These are phyloP conservation scores for Melipona bicolor DNA, from an alignment of 2,888 invertebrate genomes.

Conservation along the genomic window DNA sequence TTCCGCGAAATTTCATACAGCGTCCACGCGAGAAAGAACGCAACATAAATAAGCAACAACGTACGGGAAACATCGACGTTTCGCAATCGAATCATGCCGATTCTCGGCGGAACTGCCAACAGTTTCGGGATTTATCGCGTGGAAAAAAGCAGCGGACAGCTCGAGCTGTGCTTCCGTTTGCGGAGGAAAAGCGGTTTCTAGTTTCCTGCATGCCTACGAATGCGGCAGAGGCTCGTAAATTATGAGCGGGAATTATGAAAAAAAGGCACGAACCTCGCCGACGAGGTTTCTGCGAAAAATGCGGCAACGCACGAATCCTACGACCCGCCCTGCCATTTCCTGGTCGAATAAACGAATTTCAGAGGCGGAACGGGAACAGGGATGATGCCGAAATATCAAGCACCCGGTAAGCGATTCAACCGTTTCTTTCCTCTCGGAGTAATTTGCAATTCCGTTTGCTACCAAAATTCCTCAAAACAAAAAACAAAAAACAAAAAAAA, in stretches of 20 bases:
- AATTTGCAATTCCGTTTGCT: not conserved
- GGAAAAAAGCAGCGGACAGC: slow-evolving; percentile 52
- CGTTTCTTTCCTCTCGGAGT: not conserved
- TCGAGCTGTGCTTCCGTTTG: slow-evolving; percentile 31
- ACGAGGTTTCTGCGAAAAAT: slow-evolving; percentile 35
- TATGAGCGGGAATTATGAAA: slow-evolving; percentile 62
- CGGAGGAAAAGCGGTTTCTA: slow-evolving; percentile 50
- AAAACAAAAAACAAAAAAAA: too few species aligned
- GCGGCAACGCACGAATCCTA: slow-evolving; percentile 14
- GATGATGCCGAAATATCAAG: not conserved
- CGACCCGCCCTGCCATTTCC: slow-evolving; percentile 6
- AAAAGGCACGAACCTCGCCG: slow-evolving; percentile 50
- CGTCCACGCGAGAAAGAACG: not conserved
- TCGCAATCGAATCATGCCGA: slow-evolving; percentile 23
- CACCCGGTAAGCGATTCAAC: not conserved
- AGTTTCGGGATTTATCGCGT: slow-evolving; percentile 44
- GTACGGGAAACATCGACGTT: not conserved
- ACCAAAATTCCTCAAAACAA: too few species aligned
- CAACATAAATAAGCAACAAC: not conserved
- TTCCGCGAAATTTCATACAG: not conserved
- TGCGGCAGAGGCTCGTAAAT: slow-evolving; percentile 58
- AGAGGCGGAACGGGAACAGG: not conserved
- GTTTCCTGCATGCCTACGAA: slow-evolving; percentile 38
- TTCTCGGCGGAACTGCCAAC: slow-evolving; percentile 19
- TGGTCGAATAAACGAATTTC: slow-evolving; percentile 50